phyloP scores from a whole-genome alignment of 2,888 invertebrate species.

The Sisyra nigra region DNA sequence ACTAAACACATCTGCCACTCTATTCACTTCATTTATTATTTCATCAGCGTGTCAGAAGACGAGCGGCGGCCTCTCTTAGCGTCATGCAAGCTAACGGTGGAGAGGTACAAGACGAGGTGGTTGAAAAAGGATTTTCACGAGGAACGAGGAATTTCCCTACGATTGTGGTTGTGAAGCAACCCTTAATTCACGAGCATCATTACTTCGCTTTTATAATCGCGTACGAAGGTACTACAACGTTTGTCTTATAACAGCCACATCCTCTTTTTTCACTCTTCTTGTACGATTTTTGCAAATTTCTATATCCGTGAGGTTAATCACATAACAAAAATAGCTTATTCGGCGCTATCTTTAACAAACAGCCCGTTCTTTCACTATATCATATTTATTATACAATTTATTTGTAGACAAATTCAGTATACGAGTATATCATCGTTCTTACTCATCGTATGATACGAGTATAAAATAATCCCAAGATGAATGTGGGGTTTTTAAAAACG shows the following conservation, averaged over 20 bases:
- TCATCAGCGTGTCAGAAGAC: constrained; percentile 12
- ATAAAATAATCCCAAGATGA: too few relatives aligned
- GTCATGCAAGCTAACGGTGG: not conserved
- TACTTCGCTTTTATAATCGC: not conserved
- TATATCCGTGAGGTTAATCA: too few relatives aligned
- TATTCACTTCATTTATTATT: constrained; percentile 20
- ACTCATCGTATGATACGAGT: too few relatives aligned
- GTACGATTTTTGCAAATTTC: not conserved
- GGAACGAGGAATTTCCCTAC: too few relatives aligned
- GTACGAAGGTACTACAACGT: not conserved
- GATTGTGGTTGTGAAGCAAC: not conserved
- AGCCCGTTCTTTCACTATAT: not conserved
- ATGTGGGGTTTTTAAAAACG: too few relatives aligned
- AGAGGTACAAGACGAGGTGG: too few relatives aligned
- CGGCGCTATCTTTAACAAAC: not conserved
- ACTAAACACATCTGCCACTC: constrained; percentile 8
- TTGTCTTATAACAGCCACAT: constrained; percentile 1
- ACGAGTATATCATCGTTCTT: too few relatives aligned
- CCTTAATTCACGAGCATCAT: constrained; percentile 7
- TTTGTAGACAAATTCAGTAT: too few relatives aligned
- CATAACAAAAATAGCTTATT: not conserved
- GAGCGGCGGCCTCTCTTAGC: constrained; percentile 8
- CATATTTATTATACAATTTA: too few relatives aligned
- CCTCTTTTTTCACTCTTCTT: not conserved
- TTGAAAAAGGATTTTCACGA: too few relatives aligned